Base-by-base conservation (phyloP, 2,797 vertebrate genomes). In the Scyliorhinus canicula region DNA sequence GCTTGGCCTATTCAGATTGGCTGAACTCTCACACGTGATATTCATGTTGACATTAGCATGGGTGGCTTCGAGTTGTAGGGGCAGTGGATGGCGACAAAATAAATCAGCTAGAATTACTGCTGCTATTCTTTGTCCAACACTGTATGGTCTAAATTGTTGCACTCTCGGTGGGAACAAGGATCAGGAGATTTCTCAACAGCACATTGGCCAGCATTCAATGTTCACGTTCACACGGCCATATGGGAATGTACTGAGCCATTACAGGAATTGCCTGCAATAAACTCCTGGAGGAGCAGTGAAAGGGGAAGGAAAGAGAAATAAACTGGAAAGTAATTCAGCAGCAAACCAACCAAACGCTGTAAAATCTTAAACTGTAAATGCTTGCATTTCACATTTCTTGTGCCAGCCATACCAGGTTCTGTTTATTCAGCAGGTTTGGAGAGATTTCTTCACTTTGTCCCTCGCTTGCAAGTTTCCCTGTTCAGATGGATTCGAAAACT, bases 401-500 rank as follows among this genome's bases (percentile, higher is more conserved):
- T 74, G 44, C 65, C 74, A 55, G 74, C 44, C 93, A 94, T 31
- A 52, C 65, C 28, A 94, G 47, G 47, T 71, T 35, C 67, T 74
- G 67, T 35, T 74, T 55, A 69, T 52, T 93, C 67, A 71, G 93
- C 93, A 93, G 63, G 65, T 93, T 65, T 67, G 31, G 93, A 55
- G 55, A 93, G 31, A 71, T 71, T 50, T 71, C 93, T 69, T 71
- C 65, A 93, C 26, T 71, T 50, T 52, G 60, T 91, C 16, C 91
- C 91, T 69, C 67, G 21, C 93, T 93, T 71, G 67, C 26, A n/a
- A 50, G 47, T 40, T 91, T 74, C 93, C 47, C 44, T 52, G 69
- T 74, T 93, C 47, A 52, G 26, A 52, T 94, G 93, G 5, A 94
- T 94, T 94, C 31, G 93, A 94, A 74, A 93, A 52, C 67, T 12